Conservation (phyloP, 2,113 vertebrate genomes). For the Brachypteracias leptosomus region DNA sequence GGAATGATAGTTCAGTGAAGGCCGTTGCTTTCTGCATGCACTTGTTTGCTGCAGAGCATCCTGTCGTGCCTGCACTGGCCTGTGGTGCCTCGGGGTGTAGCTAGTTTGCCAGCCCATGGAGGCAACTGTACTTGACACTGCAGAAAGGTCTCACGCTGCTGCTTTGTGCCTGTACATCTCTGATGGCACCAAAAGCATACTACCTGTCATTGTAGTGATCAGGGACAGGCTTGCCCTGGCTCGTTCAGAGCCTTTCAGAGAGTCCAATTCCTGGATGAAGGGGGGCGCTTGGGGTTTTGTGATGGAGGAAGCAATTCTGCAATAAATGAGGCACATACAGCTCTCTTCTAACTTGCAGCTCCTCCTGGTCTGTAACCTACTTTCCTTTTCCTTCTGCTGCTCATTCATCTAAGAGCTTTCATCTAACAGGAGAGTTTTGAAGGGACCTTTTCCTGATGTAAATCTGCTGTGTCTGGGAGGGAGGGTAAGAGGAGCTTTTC, state of each 20-base stretch:
- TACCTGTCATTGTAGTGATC: background rate
- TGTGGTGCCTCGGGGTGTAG: background rate
- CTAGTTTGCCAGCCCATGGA: background rate
- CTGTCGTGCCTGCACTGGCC: background rate
- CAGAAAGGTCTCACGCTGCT: constrained; percentile 31
- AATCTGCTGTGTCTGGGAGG: background rate
- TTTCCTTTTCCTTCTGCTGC: constrained; percentile 54
- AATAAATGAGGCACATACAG: constrained; percentile 15
- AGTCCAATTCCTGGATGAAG: background rate
- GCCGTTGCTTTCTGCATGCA: background rate
- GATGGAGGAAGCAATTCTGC: constrained; percentile 13
- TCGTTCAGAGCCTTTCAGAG: constrained; percentile 20
- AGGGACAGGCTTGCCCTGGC: background rate
- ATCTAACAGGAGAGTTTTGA: constrained; percentile 32
- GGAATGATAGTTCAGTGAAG: background rate
- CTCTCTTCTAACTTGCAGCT: constrained; percentile 45
- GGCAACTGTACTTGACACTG: background rate
- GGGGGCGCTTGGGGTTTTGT: constrained; percentile 8
- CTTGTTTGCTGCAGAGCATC: background rate
- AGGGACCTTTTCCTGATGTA: constrained; percentile 22
- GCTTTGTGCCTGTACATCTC: background rate
- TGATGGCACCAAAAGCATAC: background rate
- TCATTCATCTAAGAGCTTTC: constrained; percentile 46
- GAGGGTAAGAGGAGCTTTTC: background rate
- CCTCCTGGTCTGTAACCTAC: constrained; percentile 58